Evolutionary conservation across 2,113 vertebrate species (phyloP).

Genomic region (Psittacus erithacus): DNA sequence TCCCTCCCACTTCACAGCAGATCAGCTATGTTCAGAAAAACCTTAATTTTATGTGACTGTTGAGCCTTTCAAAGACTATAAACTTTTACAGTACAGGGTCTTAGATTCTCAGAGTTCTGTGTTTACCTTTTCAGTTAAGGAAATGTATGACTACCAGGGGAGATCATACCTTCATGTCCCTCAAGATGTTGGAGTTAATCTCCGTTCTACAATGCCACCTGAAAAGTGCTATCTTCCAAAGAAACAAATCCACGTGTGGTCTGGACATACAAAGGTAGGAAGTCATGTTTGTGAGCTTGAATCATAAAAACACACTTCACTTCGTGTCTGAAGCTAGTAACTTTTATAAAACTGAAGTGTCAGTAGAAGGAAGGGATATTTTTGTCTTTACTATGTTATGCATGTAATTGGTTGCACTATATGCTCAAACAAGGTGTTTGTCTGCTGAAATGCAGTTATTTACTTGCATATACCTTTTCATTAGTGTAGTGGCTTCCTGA

Average conservation of each 20-base stretch:
- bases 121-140: constrained; percentile 86
- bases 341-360: background rate
- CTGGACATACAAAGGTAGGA: constrained; percentile 95
- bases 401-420: background rate
- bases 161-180: constrained; percentile 96
- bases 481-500: background rate
- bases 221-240: constrained; percentile 98
- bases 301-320: background rate
- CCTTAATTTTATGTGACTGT: background rate
- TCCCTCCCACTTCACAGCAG: background rate
- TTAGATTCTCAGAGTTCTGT: background rate
- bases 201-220: constrained; percentile 87
- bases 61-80: background rate
- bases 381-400: background rate
- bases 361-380: background rate
- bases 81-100: background rate
- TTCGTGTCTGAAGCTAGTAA: background rate
- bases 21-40: background rate
- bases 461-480: background rate
- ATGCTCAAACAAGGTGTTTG: background rate
- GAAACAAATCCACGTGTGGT: constrained; percentile 98
- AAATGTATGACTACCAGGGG: constrained; percentile 98
- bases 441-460: background rate
- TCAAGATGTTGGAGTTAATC: constrained; percentile 96
- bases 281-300: background rate